Evolutionary conservation across 2,797 vertebrate genomes (phyloP).

Genomic region (Rhinichthys osculus): DNA sequence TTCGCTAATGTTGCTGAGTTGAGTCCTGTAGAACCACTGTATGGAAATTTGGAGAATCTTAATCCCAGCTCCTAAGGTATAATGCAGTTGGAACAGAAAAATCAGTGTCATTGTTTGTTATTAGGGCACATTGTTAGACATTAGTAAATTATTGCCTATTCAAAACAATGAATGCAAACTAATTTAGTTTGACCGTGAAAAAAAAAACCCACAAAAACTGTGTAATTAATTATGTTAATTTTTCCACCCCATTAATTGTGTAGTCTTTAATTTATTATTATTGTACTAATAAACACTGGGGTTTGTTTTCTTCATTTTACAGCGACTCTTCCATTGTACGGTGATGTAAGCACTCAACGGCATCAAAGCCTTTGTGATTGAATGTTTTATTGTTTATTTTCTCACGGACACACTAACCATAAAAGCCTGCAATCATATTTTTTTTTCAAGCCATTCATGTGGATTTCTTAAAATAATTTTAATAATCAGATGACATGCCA

Average conservation of each 20-base stretch:
- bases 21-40: not conserved
- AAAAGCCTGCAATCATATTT: conserved; percentile 39
- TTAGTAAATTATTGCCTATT: not conserved
- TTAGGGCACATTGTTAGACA: conserved; percentile 1
- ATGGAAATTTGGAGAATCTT: conserved; percentile 1
- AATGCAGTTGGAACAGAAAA: not conserved
- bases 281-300: conserved; percentile 38
- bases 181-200: not conserved
- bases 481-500: conserved; percentile 33
- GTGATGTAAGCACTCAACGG: conserved; percentile 36
- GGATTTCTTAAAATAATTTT: conserved; percentile 18
- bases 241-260: not conserved
- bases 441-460: conserved; percentile 21
- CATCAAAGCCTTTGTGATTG: conserved; percentile 31
- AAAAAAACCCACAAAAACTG: not conserved
- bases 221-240: not conserved
- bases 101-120: not conserved
- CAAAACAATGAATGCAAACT: not conserved
- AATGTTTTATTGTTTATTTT: conserved; percentile 9
- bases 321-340: conserved; percentile 2
- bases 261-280: conserved; percentile 31
- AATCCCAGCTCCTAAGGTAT: conserved; percentile 1
- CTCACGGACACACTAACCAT: not conserved
- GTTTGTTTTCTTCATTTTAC: conserved; percentile 39
- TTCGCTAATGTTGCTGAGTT: conserved; percentile 4